Base-by-base conservation (phyloP, 35 echinoderm and acorn worm species). In the Chiridota heheva region DNA sequence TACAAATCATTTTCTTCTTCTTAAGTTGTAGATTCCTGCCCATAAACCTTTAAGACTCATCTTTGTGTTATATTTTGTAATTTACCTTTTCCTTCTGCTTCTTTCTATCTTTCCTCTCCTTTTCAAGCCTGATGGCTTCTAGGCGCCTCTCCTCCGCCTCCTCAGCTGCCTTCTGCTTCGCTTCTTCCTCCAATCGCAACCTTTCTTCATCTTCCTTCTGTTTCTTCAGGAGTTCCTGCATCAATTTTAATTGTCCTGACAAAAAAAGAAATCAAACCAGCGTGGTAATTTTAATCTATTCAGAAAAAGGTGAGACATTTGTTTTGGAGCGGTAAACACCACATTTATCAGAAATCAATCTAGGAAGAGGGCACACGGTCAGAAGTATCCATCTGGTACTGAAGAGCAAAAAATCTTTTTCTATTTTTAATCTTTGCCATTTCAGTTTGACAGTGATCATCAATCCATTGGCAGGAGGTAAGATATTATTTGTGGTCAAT, bases 31-130 rank as follows among this genome's bases (percentile, higher is more conserved):
- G 12, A 22, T 74, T 15, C 30, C 13, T 31, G 30, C 13, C 29
- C 10, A 65, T 10, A 65, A 15, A 8, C 28, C 8, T 20, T 30
- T 65, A 8, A 13, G 28, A 8, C 29, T 27, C 29, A 17, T 65
- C 10, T 10, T 10, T 65, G 7, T 20, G 8, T 65, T 10, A 8
- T 8, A 32, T 30, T 40, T 2, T 67, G 20, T 31, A 67, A 4
- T 38, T n/a, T 65, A 97, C 94, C 84, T 97, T 97, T 63, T 91
- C 86, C 62, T 81, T 97, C 41, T 91, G 89, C 41, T 97, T 97
- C 38, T 76, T 84, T 62, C 68, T 58, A 35, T 88, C 84, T 63
- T 88, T 97, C 84, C 72, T 97, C 74, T 97, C 94, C 57, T 97
- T 78, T 20, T 97, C 94, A 20, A 88, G 43, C 15, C 66, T 35